Conservation (phyloP, 92 coral and sea anemone species). For the Pocillopora meandrina region DNA sequence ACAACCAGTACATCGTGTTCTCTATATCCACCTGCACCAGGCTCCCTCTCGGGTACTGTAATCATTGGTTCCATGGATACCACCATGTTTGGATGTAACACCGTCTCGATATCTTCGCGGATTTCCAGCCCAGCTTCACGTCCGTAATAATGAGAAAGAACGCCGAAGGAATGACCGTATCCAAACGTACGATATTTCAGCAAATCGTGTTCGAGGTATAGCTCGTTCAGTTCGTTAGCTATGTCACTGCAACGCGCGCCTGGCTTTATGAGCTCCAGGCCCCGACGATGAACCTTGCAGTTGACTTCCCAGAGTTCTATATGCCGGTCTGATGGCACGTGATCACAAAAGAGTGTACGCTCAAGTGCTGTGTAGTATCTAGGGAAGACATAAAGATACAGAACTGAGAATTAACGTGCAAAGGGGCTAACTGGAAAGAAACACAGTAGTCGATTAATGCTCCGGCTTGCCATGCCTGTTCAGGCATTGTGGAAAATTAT, state of each 20-base stretch:
- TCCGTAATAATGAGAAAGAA: slow-evolving; percentile 89
- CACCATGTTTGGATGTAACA: slow-evolving; percentile 88
- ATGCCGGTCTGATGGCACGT: slow-evolving; percentile 90
- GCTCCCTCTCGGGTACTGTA: slow-evolving; percentile 86
- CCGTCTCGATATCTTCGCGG: slow-evolving; percentile 87
- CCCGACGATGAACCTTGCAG: slow-evolving; percentile 86
- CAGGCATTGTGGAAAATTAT: no score
- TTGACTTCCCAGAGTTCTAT: slow-evolving; percentile 89
- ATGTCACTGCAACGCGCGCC: slow-evolving; percentile 85
- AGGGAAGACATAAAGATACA: neutral
- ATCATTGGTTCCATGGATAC: slow-evolving; percentile 94
- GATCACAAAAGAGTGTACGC: slow-evolving; percentile 85
- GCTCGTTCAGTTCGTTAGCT: slow-evolving; percentile 84
- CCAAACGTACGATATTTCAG: slow-evolving; percentile 88
- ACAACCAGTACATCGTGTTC: slow-evolving; percentile 90
- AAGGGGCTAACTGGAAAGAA: neutral
- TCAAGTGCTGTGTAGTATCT: slow-evolving; percentile 90
- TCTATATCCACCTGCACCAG: slow-evolving; percentile 93
- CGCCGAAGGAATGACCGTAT: slow-evolving; percentile 93
- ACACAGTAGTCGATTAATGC: no score
- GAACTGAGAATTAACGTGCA: neutral
- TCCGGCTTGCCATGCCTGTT: no score
- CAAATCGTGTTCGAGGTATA: slow-evolving; percentile 70
- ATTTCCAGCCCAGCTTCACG: slow-evolving; percentile 94
- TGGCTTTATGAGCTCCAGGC: slow-evolving; percentile 84